Base-by-base conservation (phyloP, 1,140 invertebrate species). In the Latrodectus geometricus region DNA sequence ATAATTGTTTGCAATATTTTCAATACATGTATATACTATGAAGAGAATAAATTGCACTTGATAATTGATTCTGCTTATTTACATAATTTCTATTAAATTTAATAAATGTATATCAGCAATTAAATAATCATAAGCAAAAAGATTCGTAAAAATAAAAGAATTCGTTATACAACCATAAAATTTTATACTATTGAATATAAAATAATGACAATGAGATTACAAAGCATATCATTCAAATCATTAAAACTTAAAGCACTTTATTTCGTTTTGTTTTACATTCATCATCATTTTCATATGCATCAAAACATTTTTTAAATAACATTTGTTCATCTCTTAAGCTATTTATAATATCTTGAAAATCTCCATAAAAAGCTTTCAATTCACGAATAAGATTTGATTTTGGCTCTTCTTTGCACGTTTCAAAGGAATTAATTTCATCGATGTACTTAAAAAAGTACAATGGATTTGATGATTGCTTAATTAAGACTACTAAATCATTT, bases 401-500 rank as follows among this genome's bases (percentile, higher is more conserved):
- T n/a, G n/a, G 9, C 12, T 61, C 9, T 48, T 74, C 12, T 50
- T 8, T 48, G 23, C 52, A 9, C 4, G 23, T 7, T 48, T 20
- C 14, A 20, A 50, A 66, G 17, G 14, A 15, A 23, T 68, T 17
- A 48, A 49, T 72, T 14, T 23, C 12, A 7, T 52, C 56, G 20
- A 56, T 20, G 9, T 61, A 83, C 17, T 74, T 23, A 50, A 83
- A 83, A 8, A 20, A 14, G n/a, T 23, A 50, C 21, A 74, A 35
- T 11, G 48, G 8, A 35, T 23, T 23, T 7, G 9, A 20, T 74
- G 12, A 9, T 17, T 65, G 9, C 48, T 83, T 73, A 4, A 15
- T 20, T 70, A 83, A 61, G 61, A 83, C 65, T 21, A 74, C 20
- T 50, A 83, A 83, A 11, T 83, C 70, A 48, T 49, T 20, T 35